A percentile compares a stretch with the other conserved stretches of the same genome.
Conservation (phyloP, 1,140 invertebrate genomes). For the Heliconius melpomene region DNA sequence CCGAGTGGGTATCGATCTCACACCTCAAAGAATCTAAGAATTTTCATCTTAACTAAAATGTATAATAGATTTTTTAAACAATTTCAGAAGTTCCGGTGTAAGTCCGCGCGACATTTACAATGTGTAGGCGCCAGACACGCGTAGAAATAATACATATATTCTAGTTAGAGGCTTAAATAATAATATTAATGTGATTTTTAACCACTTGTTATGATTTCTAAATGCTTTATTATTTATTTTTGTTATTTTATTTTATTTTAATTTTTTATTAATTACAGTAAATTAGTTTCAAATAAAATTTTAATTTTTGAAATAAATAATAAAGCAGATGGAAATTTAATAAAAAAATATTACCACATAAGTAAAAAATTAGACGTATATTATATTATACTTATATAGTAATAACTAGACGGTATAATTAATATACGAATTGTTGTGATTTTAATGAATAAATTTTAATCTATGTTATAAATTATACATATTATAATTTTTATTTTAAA, state of each 20-base stretch:
- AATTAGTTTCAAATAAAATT: background rate
- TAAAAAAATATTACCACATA: constrained; percentile 12
- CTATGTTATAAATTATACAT: constrained; percentile 32
- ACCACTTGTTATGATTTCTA: constrained; percentile 39
- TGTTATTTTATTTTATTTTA: background rate
- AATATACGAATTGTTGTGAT: constrained; percentile 39
- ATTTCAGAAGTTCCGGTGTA: constrained; percentile 48
- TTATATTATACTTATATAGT: background rate
- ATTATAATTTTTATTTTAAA: constrained; percentile 49
- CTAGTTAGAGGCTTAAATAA: constrained; percentile 32
- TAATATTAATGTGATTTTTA: constrained; percentile 47
- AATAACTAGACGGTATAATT: constrained; percentile 4
- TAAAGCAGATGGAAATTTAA: constrained; percentile 26
- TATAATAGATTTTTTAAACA: background rate
- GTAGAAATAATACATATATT: background rate
- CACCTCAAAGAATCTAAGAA: no score
- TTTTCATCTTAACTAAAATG: background rate
- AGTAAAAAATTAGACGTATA: constrained; percentile 6
- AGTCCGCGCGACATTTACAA: constrained; percentile 50
- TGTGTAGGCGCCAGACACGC: constrained; percentile 36
- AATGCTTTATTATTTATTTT: constrained; percentile 23
- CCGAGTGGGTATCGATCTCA: no score
- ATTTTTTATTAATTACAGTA: no score
- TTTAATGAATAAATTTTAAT: constrained; percentile 37
- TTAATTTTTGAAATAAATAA: background rate